These are phyloP conservation scores for Amiota minor DNA, from an alignment of 2,888 invertebrate genomes.

Conservation along the genomic window DNA sequence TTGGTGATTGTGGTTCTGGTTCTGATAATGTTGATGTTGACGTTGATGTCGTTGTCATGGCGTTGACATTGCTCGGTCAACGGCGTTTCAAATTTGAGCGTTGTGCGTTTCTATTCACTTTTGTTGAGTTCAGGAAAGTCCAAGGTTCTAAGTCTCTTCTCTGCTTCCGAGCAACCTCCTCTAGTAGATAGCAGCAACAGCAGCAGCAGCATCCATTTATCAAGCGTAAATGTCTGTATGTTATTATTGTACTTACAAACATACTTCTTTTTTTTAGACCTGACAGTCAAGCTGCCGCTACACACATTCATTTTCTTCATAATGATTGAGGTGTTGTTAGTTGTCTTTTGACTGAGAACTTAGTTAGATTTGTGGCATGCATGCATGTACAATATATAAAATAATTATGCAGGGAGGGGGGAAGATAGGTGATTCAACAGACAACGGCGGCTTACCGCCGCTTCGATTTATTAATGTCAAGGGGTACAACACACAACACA, in stretches of 20 bases:
- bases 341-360: neutral
- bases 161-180: neutral
- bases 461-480: slow-evolving; percentile 61
- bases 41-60: slow-evolving; percentile 42
- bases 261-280: neutral
- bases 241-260: no score
- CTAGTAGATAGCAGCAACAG: neutral
- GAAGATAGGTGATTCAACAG: neutral
- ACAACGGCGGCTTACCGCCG: slow-evolving; percentile 11
- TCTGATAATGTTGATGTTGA: neutral
- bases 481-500: slow-evolving; percentile 63
- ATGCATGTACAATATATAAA: neutral
- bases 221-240: no score
- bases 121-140: slow-evolving; percentile 55
- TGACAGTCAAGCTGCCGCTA: neutral
- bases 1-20: no score
- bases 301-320: neutral
- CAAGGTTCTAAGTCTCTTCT: slow-evolving; percentile 51
- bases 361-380: neutral
- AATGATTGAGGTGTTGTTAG: neutral
- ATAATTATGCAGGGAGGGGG: neutral
- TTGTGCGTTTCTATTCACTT: slow-evolving; percentile 48
- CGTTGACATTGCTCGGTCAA: slow-evolving; percentile 60
- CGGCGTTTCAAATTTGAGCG: slow-evolving; percentile 44
- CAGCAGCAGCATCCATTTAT: slow-evolving; percentile 2